Evolutionary conservation across 2,888 invertebrate genomes (phyloP).

Genomic region (Adela reaumurella): DNA sequence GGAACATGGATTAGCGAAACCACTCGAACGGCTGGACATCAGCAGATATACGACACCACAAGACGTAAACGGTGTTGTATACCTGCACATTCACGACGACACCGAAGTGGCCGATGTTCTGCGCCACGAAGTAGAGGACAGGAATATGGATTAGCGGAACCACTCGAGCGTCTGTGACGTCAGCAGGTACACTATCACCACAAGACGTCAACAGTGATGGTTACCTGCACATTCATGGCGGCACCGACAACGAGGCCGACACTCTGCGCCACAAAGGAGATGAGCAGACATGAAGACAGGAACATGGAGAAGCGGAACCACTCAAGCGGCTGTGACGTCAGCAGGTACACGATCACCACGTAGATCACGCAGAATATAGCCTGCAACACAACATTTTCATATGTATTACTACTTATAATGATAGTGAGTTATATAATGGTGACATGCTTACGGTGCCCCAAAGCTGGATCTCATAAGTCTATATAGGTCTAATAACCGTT

Average conservation of each 20-base stretch:
- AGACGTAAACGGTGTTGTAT: too few relatives aligned
- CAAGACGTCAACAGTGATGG: conserved; percentile 24
- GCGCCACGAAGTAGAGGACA: conserved; percentile 87
- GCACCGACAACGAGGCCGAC: conserved; percentile 95
- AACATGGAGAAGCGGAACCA: conserved; percentile 84
- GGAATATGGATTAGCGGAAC: conserved; percentile 83
- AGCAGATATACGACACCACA: conserved; percentile 80
- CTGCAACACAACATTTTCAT: conserved; percentile 46
- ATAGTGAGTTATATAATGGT: too few relatives aligned
- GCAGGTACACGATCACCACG: conserved; percentile 86
- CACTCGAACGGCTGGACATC: conserved; percentile 89
- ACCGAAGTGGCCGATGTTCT: conserved; percentile 93
- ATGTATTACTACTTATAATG: too few relatives aligned
- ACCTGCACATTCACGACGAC: conserved; percentile 92
- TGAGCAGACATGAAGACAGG: conserved; percentile 79
- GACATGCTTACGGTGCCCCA: too few relatives aligned
- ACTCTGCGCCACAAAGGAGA: conserved; percentile 92
- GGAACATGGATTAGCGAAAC: conserved; percentile 83
- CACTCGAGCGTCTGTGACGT: conserved; percentile 88
- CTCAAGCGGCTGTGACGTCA: conserved; percentile 91
- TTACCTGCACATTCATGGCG: conserved; percentile 85
- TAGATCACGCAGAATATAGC: conserved; percentile 91
- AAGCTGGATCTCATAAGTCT: too few relatives aligned
- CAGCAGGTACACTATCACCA: conserved; percentile 88
- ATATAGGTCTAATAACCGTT: too few relatives aligned